Conservation (phyloP, 2,797 vertebrate species). For the Bucorvus abyssinicus region DNA sequence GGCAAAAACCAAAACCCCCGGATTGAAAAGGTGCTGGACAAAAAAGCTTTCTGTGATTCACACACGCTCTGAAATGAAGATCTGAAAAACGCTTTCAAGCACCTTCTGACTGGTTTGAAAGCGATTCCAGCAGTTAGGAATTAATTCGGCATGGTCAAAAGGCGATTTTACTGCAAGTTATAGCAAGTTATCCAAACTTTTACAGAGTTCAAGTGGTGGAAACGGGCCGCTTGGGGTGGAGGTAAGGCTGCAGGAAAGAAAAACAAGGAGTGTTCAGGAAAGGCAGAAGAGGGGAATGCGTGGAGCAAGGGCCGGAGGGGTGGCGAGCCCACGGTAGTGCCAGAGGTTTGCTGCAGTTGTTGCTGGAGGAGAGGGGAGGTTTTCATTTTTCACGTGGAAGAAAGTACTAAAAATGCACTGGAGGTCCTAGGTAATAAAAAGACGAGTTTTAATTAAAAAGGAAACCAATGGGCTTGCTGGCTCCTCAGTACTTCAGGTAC, state of each 20-base stretch:
- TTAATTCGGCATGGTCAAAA: slow-evolving; percentile 58
- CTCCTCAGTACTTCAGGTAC: not conserved
- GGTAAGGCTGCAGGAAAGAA: slow-evolving; percentile 40
- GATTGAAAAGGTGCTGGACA: slow-evolving; percentile 32
- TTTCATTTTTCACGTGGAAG: not conserved
- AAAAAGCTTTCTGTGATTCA: slow-evolving; percentile 74
- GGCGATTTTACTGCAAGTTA: slow-evolving; percentile 39
- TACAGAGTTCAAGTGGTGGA: slow-evolving; percentile 8
- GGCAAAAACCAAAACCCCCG: not conserved
- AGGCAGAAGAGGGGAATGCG: not conserved
- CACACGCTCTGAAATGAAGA: not conserved
- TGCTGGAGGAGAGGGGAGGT: not conserved
- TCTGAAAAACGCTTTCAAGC: not conserved
- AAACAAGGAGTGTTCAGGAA: slow-evolving; percentile 39
- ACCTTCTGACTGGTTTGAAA: not conserved
- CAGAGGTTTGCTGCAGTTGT: not conserved
- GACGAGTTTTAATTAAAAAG: slow-evolving; percentile 59
- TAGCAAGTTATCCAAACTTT: slow-evolving; percentile 29
- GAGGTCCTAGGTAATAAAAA: slow-evolving; percentile 33
- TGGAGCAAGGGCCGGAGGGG: not conserved
- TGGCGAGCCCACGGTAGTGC: not conserved
- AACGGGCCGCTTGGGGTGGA: slow-evolving; percentile 15
- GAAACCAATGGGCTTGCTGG: slow-evolving; percentile 30
- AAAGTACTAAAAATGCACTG: slow-evolving; percentile 10
- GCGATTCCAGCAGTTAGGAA: slow-evolving; percentile 49